Base-by-base conservation (phyloP, 2,888 invertebrate genomes). In the Parthenolecanium corni region DNA sequence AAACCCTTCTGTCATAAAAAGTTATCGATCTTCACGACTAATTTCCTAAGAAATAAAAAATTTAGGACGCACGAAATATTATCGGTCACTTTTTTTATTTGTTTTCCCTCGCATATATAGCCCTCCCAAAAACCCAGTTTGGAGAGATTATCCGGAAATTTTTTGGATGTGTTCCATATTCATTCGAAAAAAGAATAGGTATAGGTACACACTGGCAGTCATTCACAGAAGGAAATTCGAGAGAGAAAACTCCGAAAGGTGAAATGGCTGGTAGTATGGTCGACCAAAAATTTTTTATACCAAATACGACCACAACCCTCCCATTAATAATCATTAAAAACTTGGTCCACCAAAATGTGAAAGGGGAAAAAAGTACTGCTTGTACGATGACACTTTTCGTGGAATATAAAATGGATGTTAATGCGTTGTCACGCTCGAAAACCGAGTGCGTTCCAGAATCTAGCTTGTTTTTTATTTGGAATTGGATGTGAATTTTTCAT, bases 261-360 rank as follows among this genome's bases (percentile, higher is more conserved):
- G 4, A 44, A 44, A 44, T 18, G 3, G 4, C 14, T 44, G 4
- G 18, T 44, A 6, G 14, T 44, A 11, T 14, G 9, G 18, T 44
- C 14, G 16, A 3, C 14, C 5, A 9, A 38, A 44, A 44, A 16
- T n/a, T 18, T n/a, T 18, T 16, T 44, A 5, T 44, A 44, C 44
- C 14, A 38, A 12, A 38, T 11, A 38, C 5, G 3, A 44, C n/a
- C 14, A 44, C 14, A 16, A n/a, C 6, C 44, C 14, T 4, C 44
- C 38, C 53, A 53, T 53, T 53, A 31, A 53, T 53, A 53, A 53
- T 40, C 53, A 53, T 36, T 53, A 53, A 52, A 53, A 53, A 36
- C 52, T 40, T 53, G 38, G 53, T 53, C 53, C 40, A 31, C 31
- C 31, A 31, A 31, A 31, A 31, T 9, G 5, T 6, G 31, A 31